These are phyloP conservation scores for Zonotrichia albicollis DNA, from an alignment of 2,797 vertebrate genomes.

Conservation along the genomic window DNA sequence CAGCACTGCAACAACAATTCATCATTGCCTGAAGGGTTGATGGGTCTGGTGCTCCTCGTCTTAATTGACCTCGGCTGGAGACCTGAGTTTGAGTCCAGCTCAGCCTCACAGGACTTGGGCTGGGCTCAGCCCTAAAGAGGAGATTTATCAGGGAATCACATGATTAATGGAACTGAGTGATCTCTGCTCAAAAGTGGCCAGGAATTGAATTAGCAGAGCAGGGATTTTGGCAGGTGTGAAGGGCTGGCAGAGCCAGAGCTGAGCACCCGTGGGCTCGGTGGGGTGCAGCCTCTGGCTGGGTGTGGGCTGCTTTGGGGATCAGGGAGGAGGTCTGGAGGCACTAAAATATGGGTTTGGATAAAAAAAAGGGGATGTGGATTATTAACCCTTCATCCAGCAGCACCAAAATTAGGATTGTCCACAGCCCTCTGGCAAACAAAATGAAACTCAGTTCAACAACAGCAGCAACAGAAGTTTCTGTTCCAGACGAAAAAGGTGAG, in stretches of 20 bases:
- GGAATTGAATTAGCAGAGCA: conserved; percentile 34
- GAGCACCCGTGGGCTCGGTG: background rate
- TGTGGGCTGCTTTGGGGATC: background rate
- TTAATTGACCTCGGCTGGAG: conserved; percentile 65
- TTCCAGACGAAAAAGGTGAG: conserved; percentile 2
- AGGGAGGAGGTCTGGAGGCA: background rate
- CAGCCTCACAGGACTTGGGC: conserved; percentile 12
- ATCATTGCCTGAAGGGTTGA: conserved; percentile 57
- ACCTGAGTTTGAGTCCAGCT: background rate
- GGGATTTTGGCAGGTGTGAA: conserved; percentile 20
- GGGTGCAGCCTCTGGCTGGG: background rate
- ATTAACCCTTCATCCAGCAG: background rate
- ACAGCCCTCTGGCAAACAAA: background rate
- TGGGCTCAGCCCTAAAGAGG: conserved; percentile 1
- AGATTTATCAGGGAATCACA: conserved; percentile 47
- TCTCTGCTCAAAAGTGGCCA: background rate
- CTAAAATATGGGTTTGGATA: background rate
- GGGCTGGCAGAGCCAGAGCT: background rate
- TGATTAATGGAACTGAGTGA: conserved; percentile 40
- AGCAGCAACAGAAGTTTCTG: background rate
- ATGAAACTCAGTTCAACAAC: background rate
- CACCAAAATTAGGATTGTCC: background rate
- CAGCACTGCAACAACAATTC: conserved; percentile 58
- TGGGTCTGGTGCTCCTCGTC: conserved; percentile 41
- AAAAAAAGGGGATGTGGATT: accelerated